Conservation (phyloP, 2,888 invertebrate species). For the Cataglyphis albicans region DNA sequence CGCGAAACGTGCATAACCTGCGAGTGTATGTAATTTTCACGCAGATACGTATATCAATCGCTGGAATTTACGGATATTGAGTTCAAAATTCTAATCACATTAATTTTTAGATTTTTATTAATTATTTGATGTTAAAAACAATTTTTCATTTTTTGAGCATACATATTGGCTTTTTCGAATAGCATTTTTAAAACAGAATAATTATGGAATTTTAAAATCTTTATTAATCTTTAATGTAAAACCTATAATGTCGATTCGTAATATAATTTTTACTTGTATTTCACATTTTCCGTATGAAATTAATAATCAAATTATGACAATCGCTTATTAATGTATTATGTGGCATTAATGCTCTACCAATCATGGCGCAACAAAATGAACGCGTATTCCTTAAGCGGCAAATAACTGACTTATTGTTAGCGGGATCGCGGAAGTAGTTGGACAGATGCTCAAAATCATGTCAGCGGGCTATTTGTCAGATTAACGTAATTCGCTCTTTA, state of each 20-base stretch:
- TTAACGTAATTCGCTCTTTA: constrained; percentile 53
- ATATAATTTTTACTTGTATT: neutral
- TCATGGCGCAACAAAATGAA: constrained; percentile 2
- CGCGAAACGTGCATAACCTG: neutral
- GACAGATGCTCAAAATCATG: constrained; percentile 44
- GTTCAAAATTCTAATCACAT: neutral
- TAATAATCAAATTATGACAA: neutral
- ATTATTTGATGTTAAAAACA: neutral
- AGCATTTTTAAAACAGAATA: neutral
- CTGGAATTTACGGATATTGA: neutral
- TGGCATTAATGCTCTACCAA: neutral
- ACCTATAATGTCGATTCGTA: neutral
- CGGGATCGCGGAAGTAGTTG: constrained; percentile 32
- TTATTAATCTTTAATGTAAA: neutral
- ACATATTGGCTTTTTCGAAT: neutral
- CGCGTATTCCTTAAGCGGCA: constrained; percentile 17
- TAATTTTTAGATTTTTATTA: neutral
- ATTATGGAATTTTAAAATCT: neutral
- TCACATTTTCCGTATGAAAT: neutral
- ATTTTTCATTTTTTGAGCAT: neutral
- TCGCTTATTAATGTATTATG: neutral
- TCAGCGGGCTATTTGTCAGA: constrained; percentile 50
- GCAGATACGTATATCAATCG: neutral
- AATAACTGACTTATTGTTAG: neutral
- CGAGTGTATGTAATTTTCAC: neutral